phyloP scores from a whole-genome alignment of 2,797 vertebrate genomes.

The Sebastes goodei region DNA sequence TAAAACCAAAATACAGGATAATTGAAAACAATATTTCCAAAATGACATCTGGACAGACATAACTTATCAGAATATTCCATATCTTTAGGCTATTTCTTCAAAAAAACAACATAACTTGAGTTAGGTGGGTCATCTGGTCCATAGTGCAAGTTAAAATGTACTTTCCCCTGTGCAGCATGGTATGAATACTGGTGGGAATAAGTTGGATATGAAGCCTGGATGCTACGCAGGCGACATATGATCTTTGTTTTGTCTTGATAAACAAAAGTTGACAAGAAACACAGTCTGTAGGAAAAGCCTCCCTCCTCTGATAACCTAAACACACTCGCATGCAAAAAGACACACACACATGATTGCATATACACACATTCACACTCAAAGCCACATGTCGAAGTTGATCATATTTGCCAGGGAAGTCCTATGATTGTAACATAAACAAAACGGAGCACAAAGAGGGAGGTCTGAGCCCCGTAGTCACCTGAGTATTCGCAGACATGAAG shows the following conservation, averaged over 20 bases:
- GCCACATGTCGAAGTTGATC: constrained; percentile 41
- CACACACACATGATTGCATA: not conserved
- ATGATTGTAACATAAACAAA: constrained; percentile 64
- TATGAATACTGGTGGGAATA: not conserved
- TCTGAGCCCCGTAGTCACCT: constrained; percentile 51
- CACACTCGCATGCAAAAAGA: constrained; percentile 9
- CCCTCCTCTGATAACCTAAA: constrained; percentile 49
- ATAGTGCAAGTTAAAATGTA: not conserved
- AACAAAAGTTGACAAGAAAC: constrained; percentile 39
- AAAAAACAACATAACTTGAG: not conserved
- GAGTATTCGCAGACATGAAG: constrained; percentile 53
- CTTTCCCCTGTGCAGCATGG: not conserved
- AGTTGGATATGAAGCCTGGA: not conserved
- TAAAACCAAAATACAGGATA: too few relatives aligned
- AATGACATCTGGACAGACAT: not conserved
- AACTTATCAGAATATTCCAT: not conserved
- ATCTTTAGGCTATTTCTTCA: not conserved
- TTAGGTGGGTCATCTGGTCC: not conserved
- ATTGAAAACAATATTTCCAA: too few relatives aligned
- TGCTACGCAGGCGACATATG: constrained; percentile 4
- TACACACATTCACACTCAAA: constrained; percentile 21
- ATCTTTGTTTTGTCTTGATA: constrained; percentile 33
- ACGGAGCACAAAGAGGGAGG: constrained; percentile 25
- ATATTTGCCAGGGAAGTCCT: constrained; percentile 36
- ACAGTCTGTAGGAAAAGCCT: constrained; percentile 16